Evolutionary conservation across 35 echinoderm and acorn worm species (phyloP).

Genomic region (Patiria miniata): DNA sequence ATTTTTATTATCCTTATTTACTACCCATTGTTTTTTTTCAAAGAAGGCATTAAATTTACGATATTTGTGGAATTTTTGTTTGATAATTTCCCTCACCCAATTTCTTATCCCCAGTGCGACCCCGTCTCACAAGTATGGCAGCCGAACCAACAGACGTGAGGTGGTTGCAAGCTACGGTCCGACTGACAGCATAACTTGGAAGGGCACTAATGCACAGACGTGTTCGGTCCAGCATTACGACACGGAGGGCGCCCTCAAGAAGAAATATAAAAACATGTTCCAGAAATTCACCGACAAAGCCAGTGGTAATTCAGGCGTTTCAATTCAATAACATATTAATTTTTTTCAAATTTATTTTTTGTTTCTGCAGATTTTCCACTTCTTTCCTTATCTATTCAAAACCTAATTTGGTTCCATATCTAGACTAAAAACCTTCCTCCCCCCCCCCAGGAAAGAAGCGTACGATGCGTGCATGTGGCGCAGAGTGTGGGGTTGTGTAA

Average conservation of each 20-base stretch:
- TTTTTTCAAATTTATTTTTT: background rate
- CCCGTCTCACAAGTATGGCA: slow-evolving; percentile 88
- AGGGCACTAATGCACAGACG: slow-evolving; percentile 62
- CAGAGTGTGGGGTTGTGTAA: no score
- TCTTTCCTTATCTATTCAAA: background rate
- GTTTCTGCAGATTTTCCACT: background rate
- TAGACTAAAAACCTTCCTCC: background rate
- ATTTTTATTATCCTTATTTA: no score
- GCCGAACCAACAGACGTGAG: slow-evolving; percentile 68
- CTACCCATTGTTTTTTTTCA: no score
- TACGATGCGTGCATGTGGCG: no score
- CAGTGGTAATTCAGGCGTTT: slow-evolving; percentile 51
- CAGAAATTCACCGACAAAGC: slow-evolving; percentile 92
- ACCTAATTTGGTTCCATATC: background rate
- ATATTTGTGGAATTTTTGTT: no score
- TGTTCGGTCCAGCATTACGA: slow-evolving; percentile 17
- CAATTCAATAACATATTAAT: no score
- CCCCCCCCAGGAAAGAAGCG: no score
- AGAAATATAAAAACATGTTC: slow-evolving; percentile 96
- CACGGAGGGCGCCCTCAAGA: slow-evolving; percentile 39
- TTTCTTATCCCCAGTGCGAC: slow-evolving; percentile 51
- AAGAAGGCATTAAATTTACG: no score
- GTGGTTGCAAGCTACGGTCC: slow-evolving; percentile 68
- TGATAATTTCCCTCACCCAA: no score
- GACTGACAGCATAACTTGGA: slow-evolving; percentile 46